phyloP scores from a whole-genome alignment of 2,113 vertebrate species.

The Circaetus cinerascens region DNA sequence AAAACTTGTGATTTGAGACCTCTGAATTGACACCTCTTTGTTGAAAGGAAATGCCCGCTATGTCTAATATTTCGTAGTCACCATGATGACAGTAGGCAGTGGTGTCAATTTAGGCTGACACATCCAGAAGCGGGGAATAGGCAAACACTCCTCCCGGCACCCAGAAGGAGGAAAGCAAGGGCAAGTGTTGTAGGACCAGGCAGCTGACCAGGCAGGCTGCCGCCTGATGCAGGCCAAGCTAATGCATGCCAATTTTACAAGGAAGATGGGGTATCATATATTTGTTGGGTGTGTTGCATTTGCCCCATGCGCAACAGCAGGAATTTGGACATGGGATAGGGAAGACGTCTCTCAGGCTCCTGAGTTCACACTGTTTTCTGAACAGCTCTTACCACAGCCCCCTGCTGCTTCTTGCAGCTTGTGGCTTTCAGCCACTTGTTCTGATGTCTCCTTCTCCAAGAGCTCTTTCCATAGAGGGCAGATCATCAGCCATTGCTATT shows the following conservation, averaged over 20 bases:
- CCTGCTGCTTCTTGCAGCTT: not conserved
- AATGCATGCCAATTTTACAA: not conserved
- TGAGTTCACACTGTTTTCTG: not conserved
- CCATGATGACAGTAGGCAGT: not conserved
- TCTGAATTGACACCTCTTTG: not conserved
- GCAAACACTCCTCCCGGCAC: not conserved
- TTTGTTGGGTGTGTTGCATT: not conserved
- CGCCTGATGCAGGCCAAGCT: not conserved
- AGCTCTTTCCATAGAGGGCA: not conserved
- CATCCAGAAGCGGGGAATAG: not conserved
- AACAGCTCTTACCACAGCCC: not conserved
- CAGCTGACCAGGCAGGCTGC: not conserved
- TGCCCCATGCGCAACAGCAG: not conserved
- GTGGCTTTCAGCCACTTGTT: not conserved
- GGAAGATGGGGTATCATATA: not conserved
- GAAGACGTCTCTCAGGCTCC: not conserved
- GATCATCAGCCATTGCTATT: not conserved
- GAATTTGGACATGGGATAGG: not conserved
- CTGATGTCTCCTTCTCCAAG: not conserved
- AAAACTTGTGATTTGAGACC: not conserved
- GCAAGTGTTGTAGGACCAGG: not conserved
- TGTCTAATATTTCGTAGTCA: not conserved
- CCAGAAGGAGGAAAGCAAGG: not conserved
- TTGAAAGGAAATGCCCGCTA: not conserved
- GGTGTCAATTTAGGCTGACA: accelerated